Evolutionary conservation across 2,888 invertebrate species (phyloP).

Genomic region (Trissolcus japonicus): DNA sequence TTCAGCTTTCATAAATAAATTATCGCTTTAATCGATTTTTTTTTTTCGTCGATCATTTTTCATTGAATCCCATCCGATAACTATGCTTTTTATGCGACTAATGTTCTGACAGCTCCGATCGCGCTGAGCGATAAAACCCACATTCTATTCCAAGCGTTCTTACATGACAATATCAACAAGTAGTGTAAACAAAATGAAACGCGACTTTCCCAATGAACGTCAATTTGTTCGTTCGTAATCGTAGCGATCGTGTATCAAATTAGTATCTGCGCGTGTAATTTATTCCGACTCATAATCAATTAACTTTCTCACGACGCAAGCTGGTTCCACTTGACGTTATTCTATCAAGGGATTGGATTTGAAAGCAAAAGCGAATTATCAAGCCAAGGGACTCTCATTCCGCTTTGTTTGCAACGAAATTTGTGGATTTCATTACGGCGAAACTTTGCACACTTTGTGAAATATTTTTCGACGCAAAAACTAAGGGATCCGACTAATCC

Average conservation of each 20-base stretch:
- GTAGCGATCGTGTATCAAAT: conserved; percentile 4
- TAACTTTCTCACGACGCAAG: conserved; percentile 17
- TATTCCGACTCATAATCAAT: conserved; percentile 30
- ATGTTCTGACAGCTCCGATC: not conserved
- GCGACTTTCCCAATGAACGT: not conserved
- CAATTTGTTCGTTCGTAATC: not conserved
- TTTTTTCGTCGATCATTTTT: too few species aligned
- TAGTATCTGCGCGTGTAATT: conserved; percentile 13
- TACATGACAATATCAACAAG: conserved; percentile 17
- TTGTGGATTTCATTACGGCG: conserved; percentile 26
- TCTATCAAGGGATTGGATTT: conserved; percentile 16
- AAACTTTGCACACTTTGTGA: conserved; percentile 27
- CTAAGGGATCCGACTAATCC: conserved; percentile 58
- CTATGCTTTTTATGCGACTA: not conserved
- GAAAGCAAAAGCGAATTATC: conserved; percentile 17
- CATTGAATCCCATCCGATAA: too few species aligned
- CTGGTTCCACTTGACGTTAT: conserved; percentile 16
- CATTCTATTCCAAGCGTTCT: not conserved
- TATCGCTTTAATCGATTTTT: too few species aligned
- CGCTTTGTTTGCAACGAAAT: conserved; percentile 30
- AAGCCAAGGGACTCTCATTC: not conserved
- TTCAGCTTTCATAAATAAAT: too few species aligned
- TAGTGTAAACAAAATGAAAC: conserved; percentile 19
- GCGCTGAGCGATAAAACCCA: not conserved
- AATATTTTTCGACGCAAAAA: conserved; percentile 48